Evolutionary conservation across 1,140 invertebrate genomes (phyloP).

Genomic region (Cyclargus thomasi): DNA sequence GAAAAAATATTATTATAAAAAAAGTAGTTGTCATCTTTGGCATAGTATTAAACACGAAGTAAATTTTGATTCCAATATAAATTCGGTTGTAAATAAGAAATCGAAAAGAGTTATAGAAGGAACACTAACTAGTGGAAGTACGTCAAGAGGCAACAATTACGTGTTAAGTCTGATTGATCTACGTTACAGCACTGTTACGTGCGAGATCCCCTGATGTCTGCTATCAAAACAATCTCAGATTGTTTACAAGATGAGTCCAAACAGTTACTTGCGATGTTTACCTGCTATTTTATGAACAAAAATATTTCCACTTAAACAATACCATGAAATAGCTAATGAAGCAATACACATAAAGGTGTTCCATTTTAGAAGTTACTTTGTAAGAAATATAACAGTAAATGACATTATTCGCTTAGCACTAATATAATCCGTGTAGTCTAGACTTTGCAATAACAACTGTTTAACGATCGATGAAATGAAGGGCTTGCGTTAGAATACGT

Average conservation of each 20-base stretch:
- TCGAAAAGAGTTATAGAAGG: background rate
- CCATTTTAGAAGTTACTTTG: background rate
- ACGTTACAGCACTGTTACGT: background rate
- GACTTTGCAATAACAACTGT: background rate
- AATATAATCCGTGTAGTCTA: background rate
- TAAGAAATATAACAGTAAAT: background rate
- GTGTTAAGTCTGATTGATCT: background rate
- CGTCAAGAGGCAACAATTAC: background rate
- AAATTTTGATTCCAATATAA: background rate
- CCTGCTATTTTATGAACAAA: background rate
- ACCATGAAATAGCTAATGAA: too few species aligned
- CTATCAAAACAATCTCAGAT: background rate
- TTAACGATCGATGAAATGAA: background rate
- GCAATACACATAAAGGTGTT: background rate
- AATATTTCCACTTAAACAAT: background rate
- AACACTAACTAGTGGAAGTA: background rate
- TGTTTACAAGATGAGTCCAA: background rate
- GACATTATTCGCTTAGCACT: background rate
- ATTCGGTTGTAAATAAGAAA: background rate
- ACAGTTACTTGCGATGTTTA: background rate
- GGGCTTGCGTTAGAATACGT: background rate
- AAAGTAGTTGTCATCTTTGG: too few species aligned
- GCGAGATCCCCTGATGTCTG: background rate
- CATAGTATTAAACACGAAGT: too few species aligned
- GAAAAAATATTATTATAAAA: too few species aligned